A percentile compares a stretch with the other conserved stretches of the same genome.
phyloP scores from a whole-genome alignment of 1,140 invertebrate genomes.

The Nasonia giraulti region DNA sequence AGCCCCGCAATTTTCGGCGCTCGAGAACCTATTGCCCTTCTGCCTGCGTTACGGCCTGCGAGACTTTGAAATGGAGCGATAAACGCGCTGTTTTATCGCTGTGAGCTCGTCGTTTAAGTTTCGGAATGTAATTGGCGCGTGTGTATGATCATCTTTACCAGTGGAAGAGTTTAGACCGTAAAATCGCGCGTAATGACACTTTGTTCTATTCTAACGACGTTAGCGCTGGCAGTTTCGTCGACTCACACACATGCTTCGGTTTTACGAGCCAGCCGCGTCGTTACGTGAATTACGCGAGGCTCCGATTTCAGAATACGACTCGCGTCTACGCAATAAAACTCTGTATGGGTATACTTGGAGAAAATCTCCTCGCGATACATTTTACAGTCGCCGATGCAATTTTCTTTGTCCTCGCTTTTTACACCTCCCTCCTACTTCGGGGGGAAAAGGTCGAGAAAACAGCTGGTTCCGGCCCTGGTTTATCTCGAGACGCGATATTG shows the following conservation, averaged over 20 bases:
- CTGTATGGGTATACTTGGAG: not conserved
- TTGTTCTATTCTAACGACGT: not conserved
- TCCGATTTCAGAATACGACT: not conserved
- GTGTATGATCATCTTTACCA: not conserved
- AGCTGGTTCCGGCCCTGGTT: not conserved
- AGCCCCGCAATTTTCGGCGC: not conserved
- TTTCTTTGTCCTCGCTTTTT: constrained; percentile 18
- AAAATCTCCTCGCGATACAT: not conserved
- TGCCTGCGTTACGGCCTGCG: not conserved
- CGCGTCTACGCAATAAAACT: not conserved
- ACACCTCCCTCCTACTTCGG: no score
- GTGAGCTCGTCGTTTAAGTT: not conserved
- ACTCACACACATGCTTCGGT: not conserved
- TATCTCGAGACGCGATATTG: not conserved
- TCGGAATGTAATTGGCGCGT: not conserved
- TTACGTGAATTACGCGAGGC: not conserved
- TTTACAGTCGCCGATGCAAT: constrained; percentile 1
- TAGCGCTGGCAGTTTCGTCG: not conserved
- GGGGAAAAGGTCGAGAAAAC: not conserved
- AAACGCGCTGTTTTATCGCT: not conserved
- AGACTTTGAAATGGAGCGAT: not conserved
- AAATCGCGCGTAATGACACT: constrained; percentile 2
- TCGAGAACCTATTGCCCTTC: not conserved
- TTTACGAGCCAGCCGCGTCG: not conserved
- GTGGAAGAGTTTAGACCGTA: not conserved